Conservation (phyloP, 1,140 invertebrate genomes). For the Asbolus verrucosus region DNA sequence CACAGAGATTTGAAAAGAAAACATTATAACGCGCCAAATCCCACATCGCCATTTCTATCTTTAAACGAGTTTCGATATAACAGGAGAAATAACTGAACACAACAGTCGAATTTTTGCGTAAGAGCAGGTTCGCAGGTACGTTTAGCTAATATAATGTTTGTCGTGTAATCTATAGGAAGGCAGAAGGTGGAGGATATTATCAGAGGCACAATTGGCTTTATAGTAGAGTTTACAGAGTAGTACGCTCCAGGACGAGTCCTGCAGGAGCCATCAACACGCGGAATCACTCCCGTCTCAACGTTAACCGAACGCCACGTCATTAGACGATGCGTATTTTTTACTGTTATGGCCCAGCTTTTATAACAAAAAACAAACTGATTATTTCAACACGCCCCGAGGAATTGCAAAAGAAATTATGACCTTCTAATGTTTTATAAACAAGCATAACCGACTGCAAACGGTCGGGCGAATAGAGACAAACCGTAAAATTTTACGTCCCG, state of each 20-base stretch:
- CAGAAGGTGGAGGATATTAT: conserved; percentile 40
- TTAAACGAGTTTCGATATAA: no score
- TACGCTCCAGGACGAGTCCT: conserved; percentile 47
- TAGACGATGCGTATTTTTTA: conserved; percentile 56
- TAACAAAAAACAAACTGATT: conserved; percentile 55
- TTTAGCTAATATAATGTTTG: neutral
- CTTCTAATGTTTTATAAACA: conserved; percentile 30
- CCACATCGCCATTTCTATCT: no score
- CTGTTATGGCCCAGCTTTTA: conserved; percentile 49
- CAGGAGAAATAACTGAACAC: no score
- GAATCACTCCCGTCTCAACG: conserved; percentile 44
- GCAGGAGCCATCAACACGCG: conserved; percentile 48
- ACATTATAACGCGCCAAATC: no score
- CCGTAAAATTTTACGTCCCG: conserved; percentile 18
- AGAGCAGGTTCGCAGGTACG: no score
- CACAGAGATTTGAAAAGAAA: no score
- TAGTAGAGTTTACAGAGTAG: conserved; percentile 46
- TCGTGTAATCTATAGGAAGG: conserved; percentile 4
- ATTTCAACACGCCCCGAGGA: conserved; percentile 49
- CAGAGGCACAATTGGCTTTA: conserved; percentile 50
- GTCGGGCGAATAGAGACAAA: no score
- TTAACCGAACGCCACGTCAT: conserved; percentile 56
- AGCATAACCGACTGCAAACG: conserved; percentile 30
- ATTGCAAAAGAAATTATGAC: conserved; percentile 16
- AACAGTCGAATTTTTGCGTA: no score